phyloP scores from a whole-genome alignment of 2,888 invertebrate species.

The Stomorhina lunata region DNA sequence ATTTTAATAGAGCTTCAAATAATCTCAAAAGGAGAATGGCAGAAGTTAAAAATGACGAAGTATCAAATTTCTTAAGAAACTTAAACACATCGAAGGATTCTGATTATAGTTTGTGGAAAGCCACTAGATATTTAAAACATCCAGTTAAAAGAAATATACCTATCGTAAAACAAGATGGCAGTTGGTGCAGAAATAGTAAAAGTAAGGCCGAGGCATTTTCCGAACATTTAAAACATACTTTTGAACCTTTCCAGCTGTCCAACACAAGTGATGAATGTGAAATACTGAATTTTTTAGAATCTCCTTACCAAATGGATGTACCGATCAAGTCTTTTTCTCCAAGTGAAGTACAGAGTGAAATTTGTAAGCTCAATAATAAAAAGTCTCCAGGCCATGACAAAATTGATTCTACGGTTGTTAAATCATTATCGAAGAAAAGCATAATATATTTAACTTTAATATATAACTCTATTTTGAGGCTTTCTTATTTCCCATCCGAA shows the following conservation, averaged over 20 bases:
- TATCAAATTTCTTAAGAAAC: background rate
- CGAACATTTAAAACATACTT: background rate
- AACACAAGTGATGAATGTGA: too few relatives aligned
- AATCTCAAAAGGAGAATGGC: background rate
- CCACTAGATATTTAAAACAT: too few relatives aligned
- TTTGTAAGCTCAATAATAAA: background rate
- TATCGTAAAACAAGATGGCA: too few relatives aligned
- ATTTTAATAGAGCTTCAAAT: constrained; percentile 17
- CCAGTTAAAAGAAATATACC: too few relatives aligned
- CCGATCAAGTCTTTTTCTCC: too few relatives aligned
- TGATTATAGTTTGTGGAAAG: too few relatives aligned
- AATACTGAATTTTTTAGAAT: background rate
- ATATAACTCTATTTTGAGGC: background rate
- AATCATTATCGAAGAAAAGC: background rate
- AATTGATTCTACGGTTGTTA: background rate
- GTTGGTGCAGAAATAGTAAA: background rate
- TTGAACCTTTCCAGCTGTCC: background rate
- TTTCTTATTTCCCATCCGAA: background rate
- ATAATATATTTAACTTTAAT: background rate
- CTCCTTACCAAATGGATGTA: background rate
- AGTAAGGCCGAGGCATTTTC: background rate
- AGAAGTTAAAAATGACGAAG: background rate
- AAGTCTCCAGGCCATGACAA: background rate
- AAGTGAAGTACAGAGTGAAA: too few relatives aligned
- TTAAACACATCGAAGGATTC: background rate